Base-by-base conservation (phyloP, 1,140 invertebrate species). In the Drosophila melanica region DNA sequence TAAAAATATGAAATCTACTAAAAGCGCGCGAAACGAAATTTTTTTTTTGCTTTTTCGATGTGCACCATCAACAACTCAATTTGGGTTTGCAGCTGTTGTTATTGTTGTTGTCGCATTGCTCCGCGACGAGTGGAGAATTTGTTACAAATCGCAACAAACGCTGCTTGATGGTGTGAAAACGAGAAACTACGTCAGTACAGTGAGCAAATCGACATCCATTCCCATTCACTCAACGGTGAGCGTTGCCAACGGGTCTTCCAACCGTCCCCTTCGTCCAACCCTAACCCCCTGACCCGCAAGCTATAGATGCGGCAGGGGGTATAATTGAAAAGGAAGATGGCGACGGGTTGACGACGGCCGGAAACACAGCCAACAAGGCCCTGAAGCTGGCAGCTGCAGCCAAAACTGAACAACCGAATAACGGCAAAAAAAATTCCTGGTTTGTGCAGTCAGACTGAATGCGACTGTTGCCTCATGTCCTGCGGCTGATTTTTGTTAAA, bases 321-420 rank as follows among this genome's bases (percentile, higher is more conserved):
- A 82, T 87, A 87, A 87, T 87, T 87, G 82, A 89, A 87, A 87
- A 84, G 82, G 75, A 87, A 84, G 76, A 89, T 77, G 76, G 69
- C 63, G 81, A 68, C 71, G 66, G 77, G 65, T 67, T 65, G 66
- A 75, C 60, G 67, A 79, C 66, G 80, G 66, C 75, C 81, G 82
- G 82, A 81, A 86, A 81, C 73, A 75, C 66, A 67, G 66, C 41
- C 68, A 78, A 75, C 66, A 86, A 80, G 66, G 53, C 62, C 62
- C 70, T 39, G 41, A 37, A 60, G 67, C 81, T 51, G 42, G 55
- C 75, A 63, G 27, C 51, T 72, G 71, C 69, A 68, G 35, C 53
- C 53, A 42, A 47, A 69, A 54, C 42, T 62, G 58, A 63, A 62
- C 37, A 53, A 10, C 55, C 62, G 44, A 69, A 35, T 35, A 35